phyloP scores from a whole-genome alignment of 2,797 vertebrate species.

The Paedocypris micromegethes region DNA sequence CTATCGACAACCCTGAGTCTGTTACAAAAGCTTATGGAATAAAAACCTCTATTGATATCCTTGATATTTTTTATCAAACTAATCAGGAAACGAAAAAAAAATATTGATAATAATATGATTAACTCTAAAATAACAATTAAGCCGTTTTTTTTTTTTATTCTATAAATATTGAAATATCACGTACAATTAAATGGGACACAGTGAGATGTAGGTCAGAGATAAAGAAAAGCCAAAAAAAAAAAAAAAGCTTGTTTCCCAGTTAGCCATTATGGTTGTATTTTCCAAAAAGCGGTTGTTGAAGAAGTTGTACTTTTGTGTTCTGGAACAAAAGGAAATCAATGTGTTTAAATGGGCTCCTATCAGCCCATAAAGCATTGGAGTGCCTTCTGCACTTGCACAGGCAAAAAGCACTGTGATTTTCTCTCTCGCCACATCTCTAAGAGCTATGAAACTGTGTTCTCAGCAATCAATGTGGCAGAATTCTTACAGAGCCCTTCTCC shows the following conservation, averaged over 20 bases:
- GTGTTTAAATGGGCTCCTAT: slow-evolving; percentile 55
- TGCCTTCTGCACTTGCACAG: slow-evolving; percentile 42
- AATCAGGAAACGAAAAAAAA: too few species aligned
- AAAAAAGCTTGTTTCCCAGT: slow-evolving; percentile 30
- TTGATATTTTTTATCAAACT: too few species aligned
- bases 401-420: slow-evolving; percentile 37
- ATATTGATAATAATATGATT: too few species aligned
- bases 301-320: slow-evolving; percentile 56
- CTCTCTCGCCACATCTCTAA: slow-evolving; percentile 26
- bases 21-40: too few species aligned
- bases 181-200: background rate
- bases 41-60: too few species aligned
- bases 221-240: slow-evolving; percentile 34
- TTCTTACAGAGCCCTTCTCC: slow-evolving; percentile 6
- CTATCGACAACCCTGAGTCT: too few species aligned
- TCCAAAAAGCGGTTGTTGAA: slow-evolving; percentile 46
- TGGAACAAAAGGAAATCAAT: slow-evolving; percentile 59
- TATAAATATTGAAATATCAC: too few species aligned
- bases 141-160: too few species aligned
- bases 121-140: too few species aligned
- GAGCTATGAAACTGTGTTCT: slow-evolving; percentile 22
- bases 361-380: slow-evolving; percentile 41
- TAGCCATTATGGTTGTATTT: slow-evolving; percentile 38
- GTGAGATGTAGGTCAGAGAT: slow-evolving; percentile 10
- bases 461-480: slow-evolving; percentile 20